These are phyloP conservation scores for Lycia hirtaria DNA, from an alignment of 2,888 invertebrate genomes.

Conservation along the genomic window DNA sequence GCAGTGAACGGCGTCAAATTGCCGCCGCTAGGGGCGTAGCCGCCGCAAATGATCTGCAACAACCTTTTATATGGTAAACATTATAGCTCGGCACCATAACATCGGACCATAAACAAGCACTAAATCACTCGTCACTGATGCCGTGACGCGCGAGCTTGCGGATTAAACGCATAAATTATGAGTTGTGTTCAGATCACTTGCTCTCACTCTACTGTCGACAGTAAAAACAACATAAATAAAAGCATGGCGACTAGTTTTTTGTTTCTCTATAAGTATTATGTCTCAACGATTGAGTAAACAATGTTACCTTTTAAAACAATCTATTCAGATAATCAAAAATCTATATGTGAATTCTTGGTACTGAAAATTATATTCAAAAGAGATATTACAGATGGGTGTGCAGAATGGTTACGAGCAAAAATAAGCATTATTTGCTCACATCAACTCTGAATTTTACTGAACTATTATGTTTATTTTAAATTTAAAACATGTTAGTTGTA, in stretches of 20 bases:
- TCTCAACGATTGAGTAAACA: too few species aligned
- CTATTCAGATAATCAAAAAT: too few species aligned
- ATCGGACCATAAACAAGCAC: slow-evolving; percentile 20
- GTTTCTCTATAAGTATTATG: neutral
- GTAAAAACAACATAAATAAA: neutral
- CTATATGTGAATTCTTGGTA: too few species aligned
- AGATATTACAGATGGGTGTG: too few species aligned
- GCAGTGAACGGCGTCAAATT: slow-evolving; percentile 64
- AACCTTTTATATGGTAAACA: slow-evolving; percentile 46
- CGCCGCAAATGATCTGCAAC: slow-evolving; percentile 42
- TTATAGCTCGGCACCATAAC: slow-evolving; percentile 26
- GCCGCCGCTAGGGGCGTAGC: slow-evolving; percentile 49
- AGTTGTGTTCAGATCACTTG: slow-evolving; percentile 11
- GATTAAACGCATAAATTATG: slow-evolving; percentile 25
- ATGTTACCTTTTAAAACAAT: too few species aligned
- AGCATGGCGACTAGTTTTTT: neutral
- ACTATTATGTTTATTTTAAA: too few species aligned
- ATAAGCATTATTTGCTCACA: too few species aligned
- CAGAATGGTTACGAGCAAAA: too few species aligned
- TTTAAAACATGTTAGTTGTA: too few species aligned
- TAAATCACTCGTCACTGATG: slow-evolving; percentile 28
- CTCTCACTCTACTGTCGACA: neutral
- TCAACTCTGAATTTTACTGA: too few species aligned
- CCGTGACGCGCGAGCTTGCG: slow-evolving; percentile 24
- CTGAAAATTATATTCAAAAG: too few species aligned